Base-by-base conservation (phyloP, 2,113 vertebrate species). In the Cyrtonyx montezumae region DNA sequence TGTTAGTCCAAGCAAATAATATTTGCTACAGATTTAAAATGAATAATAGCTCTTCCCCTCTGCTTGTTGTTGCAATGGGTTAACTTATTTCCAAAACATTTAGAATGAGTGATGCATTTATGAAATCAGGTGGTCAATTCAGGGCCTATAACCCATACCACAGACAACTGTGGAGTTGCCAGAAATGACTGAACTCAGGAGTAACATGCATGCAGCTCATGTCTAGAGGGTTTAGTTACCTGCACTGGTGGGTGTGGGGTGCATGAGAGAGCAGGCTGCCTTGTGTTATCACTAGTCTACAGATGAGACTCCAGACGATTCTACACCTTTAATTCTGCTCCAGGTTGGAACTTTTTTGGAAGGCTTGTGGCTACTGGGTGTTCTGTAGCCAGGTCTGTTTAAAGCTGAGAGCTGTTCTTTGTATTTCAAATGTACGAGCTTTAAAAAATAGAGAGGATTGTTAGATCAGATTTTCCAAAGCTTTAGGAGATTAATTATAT, bases 51-150 rank as follows among this genome's bases (percentile, higher is more conserved):
- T 92, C 3, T 92, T 93, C 21, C 83, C 30, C 66, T 73, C 80
- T 25, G 67, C 45, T 62, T 42, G 17, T 67, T 40, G 42, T 23
- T 45, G 34, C 6, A 59, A 34, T 45, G 32, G 42, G 34, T 89
- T 82, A 22, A 43, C 46, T 93, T 83, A 53, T 79, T 91, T 95
- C 88, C 70, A 89, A 82, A 79, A 49, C 36, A 18, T 65, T 71
- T 86, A 42, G 16, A 69, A 70, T 59, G 55, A 13, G 40, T 49
- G 82, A 21, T 1, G 1, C 48, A 19, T 37, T 76, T 84, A 69
- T 5, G 66, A 58, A 88, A 84, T 56, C 40, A n/a, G 32, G 40
- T 56, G 66, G 23, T 87, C 84, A 73, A 79, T 79, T 79, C 42
- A 37, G 28, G 28, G 58, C 37, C 45, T 81, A 12, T 94, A 76